Percentiles rank a stretch among this genome's conserved stretches.
phyloP scores from a whole-genome alignment of 2,888 invertebrate species.

The Carabus problematicus region DNA sequence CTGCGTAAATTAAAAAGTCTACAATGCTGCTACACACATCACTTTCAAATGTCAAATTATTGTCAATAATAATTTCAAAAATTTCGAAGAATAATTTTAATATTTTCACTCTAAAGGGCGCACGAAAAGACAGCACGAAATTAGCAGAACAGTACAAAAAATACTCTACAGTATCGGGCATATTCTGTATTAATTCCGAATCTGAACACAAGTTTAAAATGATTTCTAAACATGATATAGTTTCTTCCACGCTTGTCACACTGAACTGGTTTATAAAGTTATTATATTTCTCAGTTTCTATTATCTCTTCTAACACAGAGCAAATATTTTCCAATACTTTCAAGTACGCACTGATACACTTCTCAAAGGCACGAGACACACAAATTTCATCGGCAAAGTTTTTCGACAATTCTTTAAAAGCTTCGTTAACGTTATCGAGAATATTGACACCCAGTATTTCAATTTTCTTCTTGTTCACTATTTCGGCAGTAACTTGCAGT shows the following conservation, averaged over 20 bases:
- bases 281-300: background rate
- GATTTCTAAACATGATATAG: background rate
- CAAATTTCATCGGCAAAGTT: constrained; percentile 4
- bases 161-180: constrained; percentile 24
- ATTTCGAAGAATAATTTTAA: background rate
- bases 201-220: constrained; percentile 11
- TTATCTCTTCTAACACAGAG: constrained; percentile 15
- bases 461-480: constrained; percentile 46
- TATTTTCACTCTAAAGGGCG: background rate
- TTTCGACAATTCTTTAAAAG: constrained; percentile 29
- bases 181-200: constrained; percentile 11
- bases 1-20: constrained; percentile 25
- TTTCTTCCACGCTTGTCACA: constrained; percentile 2
- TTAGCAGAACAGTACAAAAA: constrained; percentile 22
- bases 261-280: constrained; percentile 13
- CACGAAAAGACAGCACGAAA: constrained; percentile 14
- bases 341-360: constrained; percentile 20
- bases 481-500: constrained; percentile 63
- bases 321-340: constrained; percentile 32
- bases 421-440: constrained; percentile 23
- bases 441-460: constrained; percentile 11
- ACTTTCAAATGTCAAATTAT: constrained; percentile 22
- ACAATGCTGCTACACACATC: constrained; percentile 20
- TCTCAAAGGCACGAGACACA: constrained; percentile 22
- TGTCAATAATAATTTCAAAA: constrained; percentile 15